Conservation (phyloP, 2,797 vertebrate species). For the Lepilemur septentrionalis region DNA sequence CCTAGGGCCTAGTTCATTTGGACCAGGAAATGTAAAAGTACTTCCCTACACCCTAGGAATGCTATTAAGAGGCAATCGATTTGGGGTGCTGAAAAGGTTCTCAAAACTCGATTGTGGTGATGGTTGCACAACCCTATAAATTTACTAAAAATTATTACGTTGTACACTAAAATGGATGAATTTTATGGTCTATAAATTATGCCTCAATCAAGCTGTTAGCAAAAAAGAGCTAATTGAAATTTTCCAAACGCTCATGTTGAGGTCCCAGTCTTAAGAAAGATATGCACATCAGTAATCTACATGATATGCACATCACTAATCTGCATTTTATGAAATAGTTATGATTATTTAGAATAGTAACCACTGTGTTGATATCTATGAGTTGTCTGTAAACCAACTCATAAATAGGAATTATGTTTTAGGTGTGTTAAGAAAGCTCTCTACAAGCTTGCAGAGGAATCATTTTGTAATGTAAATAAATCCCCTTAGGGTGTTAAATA, state of each 20-base stretch:
- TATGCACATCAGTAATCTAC: background rate
- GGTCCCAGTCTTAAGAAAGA: background rate
- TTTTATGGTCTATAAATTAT: conserved; percentile 19
- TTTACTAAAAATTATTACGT: conserved; percentile 7
- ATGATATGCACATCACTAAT: background rate
- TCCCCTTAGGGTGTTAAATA: background rate
- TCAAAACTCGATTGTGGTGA: background rate
- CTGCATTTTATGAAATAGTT: conserved; percentile 4
- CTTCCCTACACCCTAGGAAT: background rate
- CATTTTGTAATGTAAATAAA: background rate
- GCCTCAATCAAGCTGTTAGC: background rate
- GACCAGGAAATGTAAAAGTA: background rate
- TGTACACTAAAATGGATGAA: background rate
- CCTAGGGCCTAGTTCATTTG: background rate
- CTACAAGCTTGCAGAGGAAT: background rate
- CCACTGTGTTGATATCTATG: background rate
- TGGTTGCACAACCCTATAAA: conserved; percentile 4
- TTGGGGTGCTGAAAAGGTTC: background rate
- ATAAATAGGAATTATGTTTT: conserved; percentile 16
- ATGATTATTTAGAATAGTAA: background rate
- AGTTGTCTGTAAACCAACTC: background rate
- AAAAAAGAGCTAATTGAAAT: background rate
- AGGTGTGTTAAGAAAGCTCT: background rate
- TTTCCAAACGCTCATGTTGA: background rate
- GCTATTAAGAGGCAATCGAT: background rate